A percentile compares a stretch with the other conserved stretches of the same genome.
Evolutionary conservation across 2,888 invertebrate genomes (phyloP).

Genomic region (Synanthedon myopaeformis): DNA sequence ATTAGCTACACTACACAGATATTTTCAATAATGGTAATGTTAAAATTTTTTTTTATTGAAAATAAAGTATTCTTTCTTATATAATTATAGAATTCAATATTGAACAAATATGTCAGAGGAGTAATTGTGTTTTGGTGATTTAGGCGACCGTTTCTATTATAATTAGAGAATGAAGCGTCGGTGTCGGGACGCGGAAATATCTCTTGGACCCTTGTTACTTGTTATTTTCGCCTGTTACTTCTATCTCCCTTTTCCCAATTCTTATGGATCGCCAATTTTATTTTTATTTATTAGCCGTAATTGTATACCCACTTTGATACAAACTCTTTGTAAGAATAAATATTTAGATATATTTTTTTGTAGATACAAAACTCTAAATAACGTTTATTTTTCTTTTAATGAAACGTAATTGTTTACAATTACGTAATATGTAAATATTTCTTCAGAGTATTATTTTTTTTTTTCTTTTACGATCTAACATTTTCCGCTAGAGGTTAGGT

Average conservation of each 20-base stretch:
- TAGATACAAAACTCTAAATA: no score
- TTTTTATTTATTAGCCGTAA: not conserved
- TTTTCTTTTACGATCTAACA: no score
- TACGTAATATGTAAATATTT: no score
- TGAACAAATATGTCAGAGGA: not conserved
- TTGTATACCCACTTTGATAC: not conserved
- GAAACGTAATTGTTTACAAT: no score
- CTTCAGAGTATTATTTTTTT: no score
- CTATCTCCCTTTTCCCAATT: conserved; percentile 7
- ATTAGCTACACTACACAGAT: no score
- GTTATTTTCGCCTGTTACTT: conserved; percentile 14
- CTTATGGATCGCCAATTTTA: not conserved
- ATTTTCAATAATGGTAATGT: no score
- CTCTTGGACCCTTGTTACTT: conserved; percentile 7
- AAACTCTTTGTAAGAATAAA: not conserved
- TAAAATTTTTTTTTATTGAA: no score
- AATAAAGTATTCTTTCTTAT: no score
- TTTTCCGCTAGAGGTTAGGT: no score
- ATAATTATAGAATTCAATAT: not conserved
- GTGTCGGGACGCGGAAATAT: not conserved
- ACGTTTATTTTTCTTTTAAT: no score
- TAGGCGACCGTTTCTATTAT: not conserved
- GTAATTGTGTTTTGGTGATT: not conserved
- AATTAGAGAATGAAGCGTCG: not conserved
- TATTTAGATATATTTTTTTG: no score